A percentile compares a stretch with the other conserved stretches of the same genome.
Evolutionary conservation across 2,113 vertebrate genomes (phyloP).

Genomic region (Ictalurus punctatus): DNA sequence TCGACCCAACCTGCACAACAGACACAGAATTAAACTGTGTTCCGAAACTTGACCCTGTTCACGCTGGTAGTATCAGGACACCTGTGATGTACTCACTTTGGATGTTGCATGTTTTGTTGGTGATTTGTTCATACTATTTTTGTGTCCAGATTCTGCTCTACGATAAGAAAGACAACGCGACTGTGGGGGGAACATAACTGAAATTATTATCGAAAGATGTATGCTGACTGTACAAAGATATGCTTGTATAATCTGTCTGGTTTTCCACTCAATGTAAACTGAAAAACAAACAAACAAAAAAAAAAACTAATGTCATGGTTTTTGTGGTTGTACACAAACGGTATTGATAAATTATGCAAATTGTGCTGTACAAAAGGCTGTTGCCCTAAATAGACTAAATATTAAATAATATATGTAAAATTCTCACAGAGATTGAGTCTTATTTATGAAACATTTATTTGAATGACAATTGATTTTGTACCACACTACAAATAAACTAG

Average conservation of each 20-base stretch:
- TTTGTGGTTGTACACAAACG: constrained; percentile 95
- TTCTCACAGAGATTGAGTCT: constrained; percentile 45
- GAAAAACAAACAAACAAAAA: constrained; percentile 51
- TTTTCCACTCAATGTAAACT: constrained; percentile 93
- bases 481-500: neutral
- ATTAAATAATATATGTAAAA: constrained; percentile 92
- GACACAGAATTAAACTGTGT: constrained; percentile 52
- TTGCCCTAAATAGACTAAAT: constrained; percentile 82
- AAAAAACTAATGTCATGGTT: constrained; percentile 83
- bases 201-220: constrained; percentile 69
- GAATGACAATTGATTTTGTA: neutral
- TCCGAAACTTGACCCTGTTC: constrained; percentile 65
- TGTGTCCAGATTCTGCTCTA: constrained; percentile 78
- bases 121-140: constrained; percentile 84
- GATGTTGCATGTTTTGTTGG: constrained; percentile 95
- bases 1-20: constrained; percentile 60
- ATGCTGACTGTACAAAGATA: constrained; percentile 87
- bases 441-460: constrained; percentile 4
- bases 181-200: constrained; percentile 67
- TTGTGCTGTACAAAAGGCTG: constrained; percentile 96
- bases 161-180: constrained; percentile 65
- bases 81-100: constrained; percentile 88
- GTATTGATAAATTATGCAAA: constrained; percentile 95
- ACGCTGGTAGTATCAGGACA: constrained; percentile 79
- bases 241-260: constrained; percentile 93